Base-by-base conservation (phyloP, 2,113 vertebrate genomes). In the Riparia riparia region DNA sequence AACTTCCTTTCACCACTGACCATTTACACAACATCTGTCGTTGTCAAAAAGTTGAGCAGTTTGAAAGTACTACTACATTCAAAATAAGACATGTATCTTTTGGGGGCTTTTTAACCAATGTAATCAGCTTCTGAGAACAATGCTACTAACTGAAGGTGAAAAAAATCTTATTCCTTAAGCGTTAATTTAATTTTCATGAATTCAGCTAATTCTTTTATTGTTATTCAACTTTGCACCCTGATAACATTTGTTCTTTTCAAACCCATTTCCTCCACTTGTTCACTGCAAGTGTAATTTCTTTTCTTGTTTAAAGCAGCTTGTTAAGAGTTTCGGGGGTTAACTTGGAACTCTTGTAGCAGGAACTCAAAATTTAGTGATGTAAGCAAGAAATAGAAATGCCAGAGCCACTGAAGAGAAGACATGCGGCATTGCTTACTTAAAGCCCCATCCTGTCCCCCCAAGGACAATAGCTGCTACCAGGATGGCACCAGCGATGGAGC, bases 391-490 rank as follows among this genome's bases (percentile, higher is more conserved):
- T 97, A 99, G 98, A 98, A 98, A 98, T 97, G 99, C 98, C 98
- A 98, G 98, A 98, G 98, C 98, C 98, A 98, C 96, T 93, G 93
- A 98, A 98, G 98, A 98, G 98, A 98, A 99, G 98, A 98, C 99
- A 99, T 99, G 99, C 99, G 97, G 97, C 97, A 83, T 98, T 99
- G 99, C 99, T 99, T 99, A 99, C 99, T 99, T 99, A 99, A 99
- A 99, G 98, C 99, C 99, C 99, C 99, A 99, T 99, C 99, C 99
- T 98, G 99, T 99, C 98, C 99, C 99, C 99, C 99, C 99, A 99
- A 99, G 99, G 99, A 99, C 99, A 99, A 99, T 99, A 98, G 99
- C 99, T 98, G 99, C 99, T 99, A 99, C 99, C 99, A 99, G 99
- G 99, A 99, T 99, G 99, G 99, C 99, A 98, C 99, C 99, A 98